These are phyloP conservation scores for Pseudopodoces humilis DNA, from an alignment of 2,113 vertebrate species.

Conservation along the genomic window DNA sequence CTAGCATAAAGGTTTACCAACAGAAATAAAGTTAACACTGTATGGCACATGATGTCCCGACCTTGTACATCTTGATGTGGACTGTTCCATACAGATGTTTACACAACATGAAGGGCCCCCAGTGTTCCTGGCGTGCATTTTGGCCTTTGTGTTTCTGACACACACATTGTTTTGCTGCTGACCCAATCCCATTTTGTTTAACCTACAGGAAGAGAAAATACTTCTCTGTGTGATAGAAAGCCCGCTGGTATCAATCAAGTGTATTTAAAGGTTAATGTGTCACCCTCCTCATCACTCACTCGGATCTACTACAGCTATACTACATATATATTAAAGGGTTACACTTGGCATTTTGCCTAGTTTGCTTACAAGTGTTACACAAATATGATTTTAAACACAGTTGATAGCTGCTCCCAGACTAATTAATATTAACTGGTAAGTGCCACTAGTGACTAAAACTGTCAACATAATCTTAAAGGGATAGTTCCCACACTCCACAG, in stretches of 20 bases:
- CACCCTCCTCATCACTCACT: background rate
- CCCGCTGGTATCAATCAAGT: slow-evolving; percentile 9
- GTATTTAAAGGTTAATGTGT: background rate
- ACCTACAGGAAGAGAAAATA: background rate
- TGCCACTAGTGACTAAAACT: slow-evolving; percentile 42
- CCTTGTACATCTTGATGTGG: background rate
- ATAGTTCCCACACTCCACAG: slow-evolving; percentile 3
- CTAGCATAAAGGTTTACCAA: slow-evolving; percentile 38
- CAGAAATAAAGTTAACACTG: slow-evolving; percentile 30
- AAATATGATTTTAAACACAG: slow-evolving; percentile 20
- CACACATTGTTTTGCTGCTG: background rate
- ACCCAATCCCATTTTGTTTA: background rate
- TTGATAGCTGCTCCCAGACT: background rate
- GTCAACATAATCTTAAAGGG: background rate
- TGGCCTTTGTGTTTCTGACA: background rate
- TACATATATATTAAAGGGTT: background rate
- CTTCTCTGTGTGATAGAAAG: background rate
- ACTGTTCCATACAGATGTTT: background rate
- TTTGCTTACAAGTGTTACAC: slow-evolving; percentile 39
- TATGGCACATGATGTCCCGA: slow-evolving; percentile 22
- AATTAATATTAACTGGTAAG: slow-evolving; percentile 35
- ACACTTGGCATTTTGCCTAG: background rate
- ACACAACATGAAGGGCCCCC: background rate
- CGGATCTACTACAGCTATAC: slow-evolving; percentile 33
- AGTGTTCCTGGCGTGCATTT: rapidly evolving